Evolutionary conservation across 30 jellyfish, hydroid and myxozoan genomes (phyloP).

Genomic region (Chrysaora quinquecirrha): DNA sequence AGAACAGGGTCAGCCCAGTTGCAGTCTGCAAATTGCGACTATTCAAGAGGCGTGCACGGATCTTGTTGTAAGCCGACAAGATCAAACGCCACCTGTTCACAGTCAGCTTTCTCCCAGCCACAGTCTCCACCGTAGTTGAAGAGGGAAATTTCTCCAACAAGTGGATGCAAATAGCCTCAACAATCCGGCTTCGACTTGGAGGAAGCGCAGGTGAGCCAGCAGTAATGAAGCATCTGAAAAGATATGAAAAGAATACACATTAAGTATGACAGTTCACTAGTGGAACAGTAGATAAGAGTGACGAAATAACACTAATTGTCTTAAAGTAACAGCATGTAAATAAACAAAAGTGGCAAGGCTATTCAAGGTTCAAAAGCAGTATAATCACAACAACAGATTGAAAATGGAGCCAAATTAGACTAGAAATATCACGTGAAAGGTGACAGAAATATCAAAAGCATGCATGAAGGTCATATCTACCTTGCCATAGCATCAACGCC

Average conservation of each 20-base stretch:
- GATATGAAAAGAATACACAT: no score
- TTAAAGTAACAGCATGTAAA: no score
- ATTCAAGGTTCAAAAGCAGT: no score
- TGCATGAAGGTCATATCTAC: not conserved
- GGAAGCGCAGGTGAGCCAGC: constrained; percentile 32
- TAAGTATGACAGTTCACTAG: no score
- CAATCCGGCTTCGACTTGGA: constrained; percentile 24
- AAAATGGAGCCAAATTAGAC: no score
- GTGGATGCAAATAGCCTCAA: constrained; percentile 30
- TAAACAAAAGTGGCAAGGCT: no score
- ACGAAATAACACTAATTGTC: no score
- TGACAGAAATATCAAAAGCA: not conserved
- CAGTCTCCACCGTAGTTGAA: not conserved
- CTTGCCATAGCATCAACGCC: constrained; percentile 20
- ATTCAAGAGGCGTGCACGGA: constrained; percentile 9
- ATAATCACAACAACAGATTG: no score
- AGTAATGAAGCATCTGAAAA: constrained; percentile 12
- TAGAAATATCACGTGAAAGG: not conserved
- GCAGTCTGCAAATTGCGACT: constrained; percentile 3
- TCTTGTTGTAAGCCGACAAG: constrained; percentile 13
- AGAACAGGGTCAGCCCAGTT: constrained; percentile 18
- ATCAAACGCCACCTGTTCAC: constrained; percentile 17
- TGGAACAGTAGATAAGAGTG: no score
- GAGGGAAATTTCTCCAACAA: not conserved
- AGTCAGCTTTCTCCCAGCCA: not conserved